Base-by-base conservation (phyloP, 2,888 invertebrate species). In the Eristalis arbustorum region DNA sequence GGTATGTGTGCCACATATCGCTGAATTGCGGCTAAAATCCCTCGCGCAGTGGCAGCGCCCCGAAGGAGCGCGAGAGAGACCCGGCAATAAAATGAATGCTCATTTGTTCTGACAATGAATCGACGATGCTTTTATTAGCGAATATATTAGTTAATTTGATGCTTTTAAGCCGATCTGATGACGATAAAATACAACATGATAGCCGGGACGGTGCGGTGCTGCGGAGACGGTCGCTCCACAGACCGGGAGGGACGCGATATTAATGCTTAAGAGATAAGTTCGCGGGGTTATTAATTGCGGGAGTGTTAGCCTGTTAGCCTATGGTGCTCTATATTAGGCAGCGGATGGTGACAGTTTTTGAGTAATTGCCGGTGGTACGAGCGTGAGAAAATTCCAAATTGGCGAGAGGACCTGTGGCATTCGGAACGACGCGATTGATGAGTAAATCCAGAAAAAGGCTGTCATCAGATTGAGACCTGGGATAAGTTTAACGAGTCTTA, bases 81-180 rank as follows among this genome's bases (percentile, higher is more conserved):
- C 78, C 40, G 61, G 66, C 81, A 87, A 87, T 87, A 87, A 87
- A 87, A 87, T 87, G 83, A 83, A 87, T 87, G 82, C 87, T 87
- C 83, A 87, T 87, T 87, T 87, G 87, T 87, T 87, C 87, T 83
- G 87, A 87, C 87, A 87, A 87, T 83, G 82, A 83, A 79, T 83
- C 87, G 87, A 87, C 87, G 87, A 87, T 83, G 83, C 87, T 87
- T 87, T 87, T 79, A 87, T 87, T 87, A 87, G 87, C 83, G 78
- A 87, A 87, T 87, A 83, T 87, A 87, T 87, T 87, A 87, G 87
- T 83, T 83, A 87, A 87, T 87, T 87, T 83, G 87, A 87, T 87
- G 87, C 87, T 87, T 83, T 87, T 87, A 87, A 87, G 83, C 87
- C 78, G 87, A 87, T 87, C 42, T 66, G 87, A 83, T 83, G 87